Evolutionary conservation across 1,140 invertebrate genomes (phyloP).

Genomic region (Drosophila setifemur): DNA sequence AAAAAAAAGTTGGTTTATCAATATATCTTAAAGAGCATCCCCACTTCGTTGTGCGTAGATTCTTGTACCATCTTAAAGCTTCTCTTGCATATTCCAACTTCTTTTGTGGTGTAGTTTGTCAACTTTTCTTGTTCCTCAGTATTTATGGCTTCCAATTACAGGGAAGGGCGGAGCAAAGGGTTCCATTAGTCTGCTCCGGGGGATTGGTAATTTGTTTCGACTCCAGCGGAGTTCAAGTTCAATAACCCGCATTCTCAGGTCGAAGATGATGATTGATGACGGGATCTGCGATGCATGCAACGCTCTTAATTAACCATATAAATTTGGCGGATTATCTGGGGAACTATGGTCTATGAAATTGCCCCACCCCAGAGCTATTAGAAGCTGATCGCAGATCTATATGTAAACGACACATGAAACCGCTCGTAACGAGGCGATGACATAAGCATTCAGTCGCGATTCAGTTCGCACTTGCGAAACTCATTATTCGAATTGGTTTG

Average conservation of each 20-base stretch:
- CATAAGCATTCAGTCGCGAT: constrained; percentile 16
- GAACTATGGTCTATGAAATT: constrained; percentile 21
- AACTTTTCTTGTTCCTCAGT: constrained; percentile 48
- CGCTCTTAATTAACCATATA: constrained; percentile 25
- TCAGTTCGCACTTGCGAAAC: background rate
- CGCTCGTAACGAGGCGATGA: constrained; percentile 40
- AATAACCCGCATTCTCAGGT: constrained; percentile 12
- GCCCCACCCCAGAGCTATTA: constrained; percentile 20
- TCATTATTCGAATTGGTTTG: constrained; percentile 12
- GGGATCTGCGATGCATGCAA: constrained; percentile 10
- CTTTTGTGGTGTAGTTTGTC: constrained; percentile 45
- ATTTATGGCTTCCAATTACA: constrained; percentile 79
- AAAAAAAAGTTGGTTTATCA: too few species aligned
- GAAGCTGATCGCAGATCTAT: constrained; percentile 11
- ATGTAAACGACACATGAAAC: background rate
- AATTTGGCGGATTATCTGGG: constrained; percentile 11
- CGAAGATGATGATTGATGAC: constrained; percentile 29
- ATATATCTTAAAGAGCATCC: background rate
- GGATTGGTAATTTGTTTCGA: constrained; percentile 28
- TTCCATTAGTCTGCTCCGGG: constrained; percentile 30
- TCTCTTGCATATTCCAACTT: constrained; percentile 34
- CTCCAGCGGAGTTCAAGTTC: constrained; percentile 38
- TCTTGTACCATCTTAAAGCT: background rate
- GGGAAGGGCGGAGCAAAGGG: constrained; percentile 29
- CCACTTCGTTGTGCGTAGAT: background rate